Base-by-base conservation (phyloP, 2,888 invertebrate species). In the Thymelicus acteon region DNA sequence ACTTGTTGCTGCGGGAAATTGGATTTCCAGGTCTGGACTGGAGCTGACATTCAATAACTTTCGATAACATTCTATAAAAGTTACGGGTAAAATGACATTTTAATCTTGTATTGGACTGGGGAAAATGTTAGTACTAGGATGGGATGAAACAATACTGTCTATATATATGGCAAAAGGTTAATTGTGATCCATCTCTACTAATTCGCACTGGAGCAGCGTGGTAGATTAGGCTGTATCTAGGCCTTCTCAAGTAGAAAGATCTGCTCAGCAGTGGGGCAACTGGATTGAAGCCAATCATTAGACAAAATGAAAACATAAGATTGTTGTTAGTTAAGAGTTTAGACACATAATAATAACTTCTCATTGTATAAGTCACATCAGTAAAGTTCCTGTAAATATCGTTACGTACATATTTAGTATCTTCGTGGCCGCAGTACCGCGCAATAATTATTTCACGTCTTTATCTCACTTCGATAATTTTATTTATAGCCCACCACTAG, bases 361-460 rank as follows among this genome's bases (percentile, higher is more conserved):
- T 44, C 8, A 6, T 19, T 8, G 6, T 19, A 24, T n/a, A 12
- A 54, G 12, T 8, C 49, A 19, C 19, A 52, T 19, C 49, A 52
- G 49, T 19, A 52, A 52, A 19, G 49, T 64, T 24, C 54, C 12
- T 54, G 47, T 19, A 24, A 64, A 64, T 31, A 10, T 19, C 7
- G 44, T 60, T 24, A 52, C 40, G 49, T 40, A 52, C 40, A 40
- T 40, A 60, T 67, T 61, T 49, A 40, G 47, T 47, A 19, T 19
- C 31, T 54, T 60, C 67, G 52, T 52, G 40, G 39, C 24, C 58
- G 61, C 49, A 40, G 44, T 54, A 52, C 47, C 24, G 48, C 66
- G 79, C 81, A 85, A 86, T 87, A 89, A 90, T 90, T 88, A 89
- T 86, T 86, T 89, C 84, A 87, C 83, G 84, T 82, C 86, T 87